Base-by-base conservation (phyloP, 2,888 invertebrate species). In the Dendrolimus pini region DNA sequence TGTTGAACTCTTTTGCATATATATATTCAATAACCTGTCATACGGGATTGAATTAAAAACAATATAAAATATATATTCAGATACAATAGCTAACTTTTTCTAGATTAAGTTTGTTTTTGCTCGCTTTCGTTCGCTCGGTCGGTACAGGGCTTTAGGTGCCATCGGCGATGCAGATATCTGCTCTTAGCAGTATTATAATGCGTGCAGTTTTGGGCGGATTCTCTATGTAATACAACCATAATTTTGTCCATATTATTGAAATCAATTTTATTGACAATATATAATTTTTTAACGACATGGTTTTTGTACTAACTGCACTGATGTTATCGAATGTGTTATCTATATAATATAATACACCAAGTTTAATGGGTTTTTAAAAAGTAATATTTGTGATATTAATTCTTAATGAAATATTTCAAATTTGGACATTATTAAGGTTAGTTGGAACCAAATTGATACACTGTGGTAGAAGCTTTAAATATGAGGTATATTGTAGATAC, bases 101-200 rank as follows among this genome's bases (percentile, higher is more conserved):
- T 6, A 30, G 6, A 30, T 6, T 30, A 30, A 9, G 7, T 47
- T 47, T 8, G 47, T 12, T 10, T 47, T 47, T 2, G 8, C 12
- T 47, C 47, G 47, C 9, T 47, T 12, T 12, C 47, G 2, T 9
- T 47, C 47, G 47, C 47, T 47, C 47, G 9, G 47, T 47, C 47
- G 12, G 9, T 12, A 12, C 47, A 47, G 12, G 47, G 12, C 47
- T 10, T 12, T 47, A 47, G 12, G 47, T 47, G 47, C 47, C 47
- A 47, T 47, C 47, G 47, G 47, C 47, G 47, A 47, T 47, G 47
- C 47, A 47, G 58, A 54, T 56, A 41, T 56, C 56, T 56, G 80
- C 80, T 79, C 70, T 69, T 64, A 68, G 77, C 82, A 86, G 83
- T 84, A 82, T 83, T 84, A 79, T 71, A 71, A 61, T 64, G 78